Evolutionary conservation across 2,797 vertebrate species (phyloP).

Genomic region (Poecilia picta): DNA sequence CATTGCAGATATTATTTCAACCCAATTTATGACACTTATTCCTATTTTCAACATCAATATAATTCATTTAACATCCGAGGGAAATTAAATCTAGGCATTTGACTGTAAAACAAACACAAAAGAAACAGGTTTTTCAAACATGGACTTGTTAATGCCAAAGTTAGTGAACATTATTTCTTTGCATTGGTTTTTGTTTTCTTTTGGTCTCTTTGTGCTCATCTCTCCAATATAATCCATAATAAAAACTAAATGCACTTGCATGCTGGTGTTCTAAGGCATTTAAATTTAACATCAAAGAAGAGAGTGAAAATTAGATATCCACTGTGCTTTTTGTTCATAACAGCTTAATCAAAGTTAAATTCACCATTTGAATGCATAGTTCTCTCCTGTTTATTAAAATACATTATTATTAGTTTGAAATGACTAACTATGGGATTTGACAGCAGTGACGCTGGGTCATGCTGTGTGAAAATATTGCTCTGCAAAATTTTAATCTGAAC

Average conservation of each 20-base stretch:
- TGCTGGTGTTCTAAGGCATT: conserved; percentile 8
- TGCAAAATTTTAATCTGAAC: not conserved
- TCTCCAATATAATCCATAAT: not conserved
- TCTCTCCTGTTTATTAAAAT: conserved; percentile 1
- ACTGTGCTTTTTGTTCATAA: not conserved
- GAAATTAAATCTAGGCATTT: not conserved
- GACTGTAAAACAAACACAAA: not conserved
- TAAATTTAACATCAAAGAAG: not conserved
- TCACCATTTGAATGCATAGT: conserved; percentile 9
- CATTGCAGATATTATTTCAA: not conserved
- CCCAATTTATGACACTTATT: not conserved
- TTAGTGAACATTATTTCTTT: not conserved
- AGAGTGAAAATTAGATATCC: not conserved
- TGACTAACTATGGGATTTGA: not conserved
- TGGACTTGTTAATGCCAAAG: not conserved
- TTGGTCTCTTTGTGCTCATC: not conserved
- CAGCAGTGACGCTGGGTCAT: not conserved
- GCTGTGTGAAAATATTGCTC: not conserved
- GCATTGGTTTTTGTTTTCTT: not conserved
- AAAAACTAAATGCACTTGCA: not conserved
- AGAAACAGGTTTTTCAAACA: not conserved
- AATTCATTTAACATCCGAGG: not conserved
- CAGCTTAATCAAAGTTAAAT: not conserved
- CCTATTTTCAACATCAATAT: not conserved
- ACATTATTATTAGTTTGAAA: not conserved